Base-by-base conservation (phyloP, 2,888 invertebrate species). In the Hemaris fuciformis region DNA sequence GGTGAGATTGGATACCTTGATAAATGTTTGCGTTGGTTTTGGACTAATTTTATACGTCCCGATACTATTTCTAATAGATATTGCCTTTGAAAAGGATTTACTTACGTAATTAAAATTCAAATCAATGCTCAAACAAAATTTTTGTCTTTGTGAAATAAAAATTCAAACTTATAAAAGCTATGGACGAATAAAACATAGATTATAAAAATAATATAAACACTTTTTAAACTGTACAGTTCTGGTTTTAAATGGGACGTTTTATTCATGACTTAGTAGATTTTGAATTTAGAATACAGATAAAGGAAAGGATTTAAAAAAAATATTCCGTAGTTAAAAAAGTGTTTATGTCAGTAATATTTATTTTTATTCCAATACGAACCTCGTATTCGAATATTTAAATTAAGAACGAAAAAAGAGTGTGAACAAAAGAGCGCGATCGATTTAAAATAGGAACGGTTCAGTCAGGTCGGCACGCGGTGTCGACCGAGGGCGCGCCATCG, bases 21-120 rank as follows among this genome's bases (percentile, higher is more conserved):
- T 53, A 53, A n/a, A 53, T 31, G 53, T 63, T 23, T 63, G 18
- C n/a, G 15, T 46, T 38, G 61, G 62, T 69, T 73, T 74, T 31
- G 27, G 18, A 31, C 18, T 53, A 53, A 71, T 70, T 53, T 64
- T 60, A 56, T 34, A 64, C 61, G 69, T 57, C 57, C 57, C 57
- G 57, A 61, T 61, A 45, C 66, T 66, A 4, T 38, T 38, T 38
- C 38, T 38, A 38, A 38, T 38, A 38, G 38, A 38, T 38, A 38
- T 63, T n/a, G 18, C 25, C 13, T 15, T 15, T 53, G 15, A 7
- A 18, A 53, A 53, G 31, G 53, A 31, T 53, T 4, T 8, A 31
- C 3, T 6, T 6, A 5, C 1, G 4, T 13, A n/a, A 13, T n/a
- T n/a, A 38, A 38, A 38, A n/a, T 38, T 38, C 3, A 38, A 38